Evolutionary conservation across 2,888 invertebrate species (phyloP).

Genomic region (Odontothrips loti): DNA sequence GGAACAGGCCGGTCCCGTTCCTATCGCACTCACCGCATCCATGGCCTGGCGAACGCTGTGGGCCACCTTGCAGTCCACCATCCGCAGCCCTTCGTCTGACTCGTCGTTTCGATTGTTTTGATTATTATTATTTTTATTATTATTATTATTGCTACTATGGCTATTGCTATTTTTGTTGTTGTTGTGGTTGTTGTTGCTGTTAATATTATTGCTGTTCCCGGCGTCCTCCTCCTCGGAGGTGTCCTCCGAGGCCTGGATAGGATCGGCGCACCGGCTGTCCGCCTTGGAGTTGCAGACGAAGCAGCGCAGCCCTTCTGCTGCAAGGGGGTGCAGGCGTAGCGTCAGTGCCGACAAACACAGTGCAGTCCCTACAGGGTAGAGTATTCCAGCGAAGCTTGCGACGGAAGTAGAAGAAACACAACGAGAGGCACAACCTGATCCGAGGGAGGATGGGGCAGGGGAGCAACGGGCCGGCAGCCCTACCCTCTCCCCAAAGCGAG

Average conservation of each 20-base stretch:
- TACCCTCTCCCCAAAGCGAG: too few relatives aligned
- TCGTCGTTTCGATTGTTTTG: not conserved
- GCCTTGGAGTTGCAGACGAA: constrained; percentile 16
- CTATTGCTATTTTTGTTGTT: not conserved
- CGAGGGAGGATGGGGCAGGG: too few relatives aligned
- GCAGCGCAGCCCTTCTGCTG: constrained; percentile 4
- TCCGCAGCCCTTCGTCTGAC: not conserved
- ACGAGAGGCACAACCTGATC: too few relatives aligned
- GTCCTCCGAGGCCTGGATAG: not conserved
- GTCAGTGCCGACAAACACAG: not conserved
- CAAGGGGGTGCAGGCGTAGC: not conserved
- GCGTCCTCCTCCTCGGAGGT: not conserved
- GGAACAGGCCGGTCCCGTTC: too few relatives aligned
- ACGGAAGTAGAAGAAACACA: too few relatives aligned
- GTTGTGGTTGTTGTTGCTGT: not conserved
- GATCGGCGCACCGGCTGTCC: constrained; percentile 5
- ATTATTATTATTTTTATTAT: not conserved
- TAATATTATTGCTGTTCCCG: not conserved
- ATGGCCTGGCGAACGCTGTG: constrained; percentile 5
- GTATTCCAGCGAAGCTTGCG: too few relatives aligned
- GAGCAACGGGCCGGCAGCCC: too few relatives aligned
- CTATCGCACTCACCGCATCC: constrained; percentile 7
- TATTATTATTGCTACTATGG: not conserved
- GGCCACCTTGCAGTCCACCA: constrained; percentile 11
- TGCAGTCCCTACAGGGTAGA: too few relatives aligned